Evolutionary conservation across 2,113 vertebrate species (phyloP).

Genomic region (Oreochromis aureus): DNA sequence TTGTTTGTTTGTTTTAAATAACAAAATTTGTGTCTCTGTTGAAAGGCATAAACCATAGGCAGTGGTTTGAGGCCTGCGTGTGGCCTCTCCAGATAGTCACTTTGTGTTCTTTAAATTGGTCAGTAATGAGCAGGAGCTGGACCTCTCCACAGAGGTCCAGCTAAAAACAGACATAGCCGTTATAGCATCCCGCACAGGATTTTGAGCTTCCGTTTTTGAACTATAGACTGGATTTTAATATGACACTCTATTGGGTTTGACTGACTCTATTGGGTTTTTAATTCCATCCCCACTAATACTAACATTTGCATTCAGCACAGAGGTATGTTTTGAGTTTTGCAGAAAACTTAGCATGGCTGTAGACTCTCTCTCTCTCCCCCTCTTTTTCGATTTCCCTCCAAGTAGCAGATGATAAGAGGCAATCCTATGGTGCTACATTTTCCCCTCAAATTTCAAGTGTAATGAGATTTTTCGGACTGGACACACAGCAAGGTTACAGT

Average conservation of each 20-base stretch:
- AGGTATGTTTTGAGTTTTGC: not conserved
- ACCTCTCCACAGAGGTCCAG: not conserved
- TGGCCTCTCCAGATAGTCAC: not conserved
- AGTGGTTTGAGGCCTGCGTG: not conserved
- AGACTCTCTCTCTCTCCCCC: not conserved
- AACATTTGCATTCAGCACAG: not conserved
- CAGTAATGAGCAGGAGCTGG: not conserved
- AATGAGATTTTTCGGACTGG: not conserved
- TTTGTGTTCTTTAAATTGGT: not conserved
- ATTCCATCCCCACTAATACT: not conserved
- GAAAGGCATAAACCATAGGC: not conserved
- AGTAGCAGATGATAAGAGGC: not conserved
- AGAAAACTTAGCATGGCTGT: not conserved
- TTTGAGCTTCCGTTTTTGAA: not conserved
- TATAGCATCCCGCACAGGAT: not conserved
- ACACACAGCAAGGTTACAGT: not conserved
- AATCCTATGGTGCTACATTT: not conserved
- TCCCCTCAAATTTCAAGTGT: not conserved
- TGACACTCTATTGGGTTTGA: not conserved
- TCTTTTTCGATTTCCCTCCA: not conserved
- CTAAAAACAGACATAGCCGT: not conserved
- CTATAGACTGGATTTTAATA: not conserved
- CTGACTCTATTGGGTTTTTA: no score
- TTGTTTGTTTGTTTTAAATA: not conserved
- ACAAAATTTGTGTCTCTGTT: not conserved